Percentiles rank a stretch among this genome's conserved stretches.
Conservation (phyloP, 2,113 vertebrate genomes). For the Cyprinodon tularosa region DNA sequence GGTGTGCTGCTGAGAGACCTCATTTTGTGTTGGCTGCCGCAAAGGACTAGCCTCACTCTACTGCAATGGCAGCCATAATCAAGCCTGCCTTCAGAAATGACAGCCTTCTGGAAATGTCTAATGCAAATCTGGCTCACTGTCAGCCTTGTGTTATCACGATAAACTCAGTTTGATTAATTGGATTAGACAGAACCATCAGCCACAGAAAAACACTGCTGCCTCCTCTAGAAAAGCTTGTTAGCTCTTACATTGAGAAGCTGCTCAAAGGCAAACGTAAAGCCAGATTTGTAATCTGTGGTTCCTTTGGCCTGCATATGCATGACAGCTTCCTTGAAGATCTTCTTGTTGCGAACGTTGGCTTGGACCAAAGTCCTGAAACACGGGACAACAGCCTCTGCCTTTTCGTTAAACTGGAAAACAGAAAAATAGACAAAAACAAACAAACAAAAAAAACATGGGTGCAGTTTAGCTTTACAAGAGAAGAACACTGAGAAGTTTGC, state of each 20-base stretch:
- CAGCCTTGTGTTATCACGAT: slow-evolving; percentile 36
- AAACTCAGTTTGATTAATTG: slow-evolving; percentile 34
- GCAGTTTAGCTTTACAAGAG: not conserved
- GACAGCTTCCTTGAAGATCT: slow-evolving; percentile 96
- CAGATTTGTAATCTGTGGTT: slow-evolving; percentile 98
- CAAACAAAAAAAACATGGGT: slow-evolving; percentile 8
- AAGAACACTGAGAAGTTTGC: slow-evolving; percentile 11
- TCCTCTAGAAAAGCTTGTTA: slow-evolving; percentile 10
- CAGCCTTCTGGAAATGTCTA: slow-evolving; percentile 45
- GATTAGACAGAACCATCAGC: slow-evolving; percentile 28
- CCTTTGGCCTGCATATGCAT: slow-evolving; percentile 95
- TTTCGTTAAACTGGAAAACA: slow-evolving; percentile 91
- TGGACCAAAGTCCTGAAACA: slow-evolving; percentile 98
- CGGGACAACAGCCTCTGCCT: slow-evolving; percentile 90
- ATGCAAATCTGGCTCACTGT: slow-evolving; percentile 39
- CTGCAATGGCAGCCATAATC: slow-evolving; percentile 35
- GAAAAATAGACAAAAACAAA: slow-evolving; percentile 23
- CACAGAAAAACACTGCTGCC: slow-evolving; percentile 19
- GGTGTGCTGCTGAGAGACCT: slow-evolving; percentile 45
- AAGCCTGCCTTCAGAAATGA: slow-evolving; percentile 31
- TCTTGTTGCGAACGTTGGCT: slow-evolving; percentile 97
- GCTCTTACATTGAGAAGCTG: slow-evolving; percentile 96
- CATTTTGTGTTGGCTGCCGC: slow-evolving; percentile 39
- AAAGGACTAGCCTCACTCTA: slow-evolving; percentile 15
- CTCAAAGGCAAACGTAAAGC: slow-evolving; percentile 96